phyloP scores from a whole-genome alignment of 2,113 vertebrate species.

The Aegotheles bennettii region DNA sequence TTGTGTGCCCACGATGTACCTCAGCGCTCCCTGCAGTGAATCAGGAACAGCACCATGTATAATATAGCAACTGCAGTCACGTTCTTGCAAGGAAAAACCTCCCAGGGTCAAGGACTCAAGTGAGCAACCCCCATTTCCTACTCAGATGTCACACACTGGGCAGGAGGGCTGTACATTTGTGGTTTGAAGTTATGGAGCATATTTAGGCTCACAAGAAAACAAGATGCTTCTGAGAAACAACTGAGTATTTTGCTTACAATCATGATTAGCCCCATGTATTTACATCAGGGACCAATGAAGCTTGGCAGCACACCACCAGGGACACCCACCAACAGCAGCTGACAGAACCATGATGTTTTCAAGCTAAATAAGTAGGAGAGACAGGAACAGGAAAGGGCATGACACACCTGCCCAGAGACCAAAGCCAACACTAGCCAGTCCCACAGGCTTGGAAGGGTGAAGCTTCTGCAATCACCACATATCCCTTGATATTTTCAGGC shows the following conservation, averaged over 20 bases:
- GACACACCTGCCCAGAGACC: not conserved
- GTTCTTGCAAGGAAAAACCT: not conserved
- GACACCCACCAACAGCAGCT: not conserved
- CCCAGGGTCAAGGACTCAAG: not conserved
- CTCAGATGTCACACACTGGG: accelerated
- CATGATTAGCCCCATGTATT: not conserved
- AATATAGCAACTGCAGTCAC: accelerated
- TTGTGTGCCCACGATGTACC: accelerated
- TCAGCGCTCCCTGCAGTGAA: not conserved
- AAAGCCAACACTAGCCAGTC: not conserved
- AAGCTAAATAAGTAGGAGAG: not conserved
- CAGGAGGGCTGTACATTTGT: not conserved
- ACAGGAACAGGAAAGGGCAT: not conserved
- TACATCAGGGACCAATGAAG: not conserved
- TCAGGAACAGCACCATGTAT: not conserved
- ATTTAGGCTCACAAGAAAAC: not conserved
- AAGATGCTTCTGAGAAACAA: not conserved
- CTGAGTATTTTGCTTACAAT: not conserved
- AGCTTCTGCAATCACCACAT: not conserved
- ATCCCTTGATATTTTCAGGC: not conserved
- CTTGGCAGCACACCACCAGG: not conserved
- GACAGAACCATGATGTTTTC: not conserved
- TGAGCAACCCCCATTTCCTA: not conserved
- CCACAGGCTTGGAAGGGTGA: not conserved
- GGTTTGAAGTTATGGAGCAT: not conserved